A percentile compares a stretch with the other conserved stretches of the same genome.
Evolutionary conservation across 2,113 vertebrate genomes (phyloP).

Genomic region (Ceyx cyanopectus): DNA sequence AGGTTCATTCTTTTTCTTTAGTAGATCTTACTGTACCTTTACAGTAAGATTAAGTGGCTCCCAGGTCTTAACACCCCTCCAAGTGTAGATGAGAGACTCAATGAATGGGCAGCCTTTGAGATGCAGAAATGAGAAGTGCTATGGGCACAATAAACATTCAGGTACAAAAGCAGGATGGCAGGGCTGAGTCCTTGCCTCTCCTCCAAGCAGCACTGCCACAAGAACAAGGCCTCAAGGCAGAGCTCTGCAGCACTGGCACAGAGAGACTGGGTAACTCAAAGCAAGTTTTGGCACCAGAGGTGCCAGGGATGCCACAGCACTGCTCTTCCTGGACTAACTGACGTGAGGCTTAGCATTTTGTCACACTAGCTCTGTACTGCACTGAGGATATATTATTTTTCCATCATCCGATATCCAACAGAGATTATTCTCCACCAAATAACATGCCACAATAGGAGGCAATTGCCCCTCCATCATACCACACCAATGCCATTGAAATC

Average conservation of each 20-base stretch:
- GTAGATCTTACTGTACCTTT: neutral
- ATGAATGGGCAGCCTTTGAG: neutral
- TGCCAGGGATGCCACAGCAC: neutral
- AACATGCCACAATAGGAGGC: neutral
- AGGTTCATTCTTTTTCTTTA: neutral
- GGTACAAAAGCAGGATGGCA: neutral
- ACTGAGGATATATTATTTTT: neutral
- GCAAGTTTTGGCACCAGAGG: neutral
- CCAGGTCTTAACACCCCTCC: neutral
- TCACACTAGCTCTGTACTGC: neutral
- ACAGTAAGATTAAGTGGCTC: neutral
- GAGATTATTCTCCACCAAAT: neutral
- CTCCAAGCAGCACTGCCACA: neutral
- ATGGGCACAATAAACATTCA: neutral
- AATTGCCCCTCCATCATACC: rapidly evolving
- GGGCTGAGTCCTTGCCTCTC: neutral
- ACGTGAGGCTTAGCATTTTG: neutral
- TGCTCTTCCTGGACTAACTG: neutral
- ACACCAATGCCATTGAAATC: neutral
- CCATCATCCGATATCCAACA: neutral
- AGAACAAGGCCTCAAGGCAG: rapidly evolving
- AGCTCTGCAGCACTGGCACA: neutral
- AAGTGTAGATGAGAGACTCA: neutral
- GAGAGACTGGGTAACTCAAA: rapidly evolving
- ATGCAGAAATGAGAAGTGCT: neutral